These are phyloP conservation scores for Protosalanx chinensis DNA, from an alignment of 2,797 vertebrate genomes.

Conservation along the genomic window DNA sequence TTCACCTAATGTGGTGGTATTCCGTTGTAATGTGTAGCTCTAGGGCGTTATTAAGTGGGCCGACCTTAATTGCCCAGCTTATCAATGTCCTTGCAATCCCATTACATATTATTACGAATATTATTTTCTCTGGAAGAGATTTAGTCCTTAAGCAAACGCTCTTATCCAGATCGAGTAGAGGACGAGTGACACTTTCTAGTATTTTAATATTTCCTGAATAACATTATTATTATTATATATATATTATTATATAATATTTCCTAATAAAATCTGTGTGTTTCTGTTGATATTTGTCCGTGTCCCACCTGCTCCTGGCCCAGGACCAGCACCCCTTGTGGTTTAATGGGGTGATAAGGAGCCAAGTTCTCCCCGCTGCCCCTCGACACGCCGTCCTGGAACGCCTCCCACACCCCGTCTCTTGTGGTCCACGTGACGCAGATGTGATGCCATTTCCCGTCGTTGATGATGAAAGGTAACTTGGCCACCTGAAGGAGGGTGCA, in stretches of 20 bases:
- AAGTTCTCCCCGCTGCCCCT: slow-evolving; percentile 88
- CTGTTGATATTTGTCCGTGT: too few relatives aligned
- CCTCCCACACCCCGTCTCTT: slow-evolving; percentile 93
- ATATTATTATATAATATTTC: too few relatives aligned
- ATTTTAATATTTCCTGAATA: slow-evolving; percentile 1
- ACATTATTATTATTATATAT: too few relatives aligned
- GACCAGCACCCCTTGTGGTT: slow-evolving; percentile 89
- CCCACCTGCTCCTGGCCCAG: slow-evolving; percentile 93
- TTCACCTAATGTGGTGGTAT: not conserved
- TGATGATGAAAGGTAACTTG: slow-evolving; percentile 89
- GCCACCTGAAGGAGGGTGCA: slow-evolving; percentile 76
- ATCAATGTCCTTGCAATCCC: not conserved
- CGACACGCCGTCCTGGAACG: slow-evolving; percentile 90
- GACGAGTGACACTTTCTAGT: not conserved
- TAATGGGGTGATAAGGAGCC: slow-evolving; percentile 94
- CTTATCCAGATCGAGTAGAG: slow-evolving; percentile 14
- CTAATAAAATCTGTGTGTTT: too few relatives aligned
- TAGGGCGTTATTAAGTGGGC: slow-evolving; percentile 10
- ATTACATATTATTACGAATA: slow-evolving; percentile 20
- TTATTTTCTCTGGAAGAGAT: not conserved
- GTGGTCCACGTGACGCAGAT: slow-evolving; percentile 95
- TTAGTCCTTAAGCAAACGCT: too few relatives aligned
- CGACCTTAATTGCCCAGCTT: slow-evolving; percentile 7
- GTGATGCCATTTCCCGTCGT: slow-evolving; percentile 94
- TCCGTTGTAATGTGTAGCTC: not conserved